Evolutionary conservation across 2,797 vertebrate genomes (phyloP).

Genomic region (Falco cherrug): DNA sequence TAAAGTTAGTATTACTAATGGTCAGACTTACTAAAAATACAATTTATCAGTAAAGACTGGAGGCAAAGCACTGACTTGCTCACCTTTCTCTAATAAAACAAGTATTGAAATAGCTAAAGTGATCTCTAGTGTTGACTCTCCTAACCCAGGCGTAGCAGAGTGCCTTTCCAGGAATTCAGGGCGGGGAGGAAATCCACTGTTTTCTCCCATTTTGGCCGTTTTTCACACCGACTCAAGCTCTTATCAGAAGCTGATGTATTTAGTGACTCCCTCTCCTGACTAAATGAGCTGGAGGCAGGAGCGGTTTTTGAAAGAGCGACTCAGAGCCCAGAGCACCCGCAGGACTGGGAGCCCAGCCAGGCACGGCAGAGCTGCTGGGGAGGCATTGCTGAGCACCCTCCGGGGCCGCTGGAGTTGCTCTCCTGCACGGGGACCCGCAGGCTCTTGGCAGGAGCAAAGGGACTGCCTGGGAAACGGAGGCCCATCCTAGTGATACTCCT

Average conservation of each 20-base stretch:
- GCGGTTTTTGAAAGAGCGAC: not conserved
- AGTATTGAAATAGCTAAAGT: not conserved
- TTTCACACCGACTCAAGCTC: not conserved
- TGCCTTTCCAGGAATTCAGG: not conserved
- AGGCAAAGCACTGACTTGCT: no score
- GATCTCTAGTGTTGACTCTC: no score
- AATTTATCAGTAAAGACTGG: fast-evolving
- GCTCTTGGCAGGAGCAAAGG: not conserved
- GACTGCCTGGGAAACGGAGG: no score
- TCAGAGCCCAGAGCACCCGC: not conserved
- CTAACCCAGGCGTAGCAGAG: not conserved
- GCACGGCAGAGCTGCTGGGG: not conserved
- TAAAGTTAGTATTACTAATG: fast-evolving
- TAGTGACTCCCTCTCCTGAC: not conserved
- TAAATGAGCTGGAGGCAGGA: not conserved
- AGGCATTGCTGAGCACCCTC: not conserved
- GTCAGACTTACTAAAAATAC: fast-evolving
- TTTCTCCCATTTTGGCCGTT: fast-evolving
- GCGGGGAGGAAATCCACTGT: not conserved
- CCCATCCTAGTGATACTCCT: not conserved
- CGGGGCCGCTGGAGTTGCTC: not conserved
- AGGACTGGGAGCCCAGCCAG: not conserved
- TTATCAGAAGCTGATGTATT: not conserved
- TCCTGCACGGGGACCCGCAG: not conserved
- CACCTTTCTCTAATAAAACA: not conserved